phyloP scores from a whole-genome alignment of 2,113 vertebrate genomes.

The Scophthalmus maximus region DNA sequence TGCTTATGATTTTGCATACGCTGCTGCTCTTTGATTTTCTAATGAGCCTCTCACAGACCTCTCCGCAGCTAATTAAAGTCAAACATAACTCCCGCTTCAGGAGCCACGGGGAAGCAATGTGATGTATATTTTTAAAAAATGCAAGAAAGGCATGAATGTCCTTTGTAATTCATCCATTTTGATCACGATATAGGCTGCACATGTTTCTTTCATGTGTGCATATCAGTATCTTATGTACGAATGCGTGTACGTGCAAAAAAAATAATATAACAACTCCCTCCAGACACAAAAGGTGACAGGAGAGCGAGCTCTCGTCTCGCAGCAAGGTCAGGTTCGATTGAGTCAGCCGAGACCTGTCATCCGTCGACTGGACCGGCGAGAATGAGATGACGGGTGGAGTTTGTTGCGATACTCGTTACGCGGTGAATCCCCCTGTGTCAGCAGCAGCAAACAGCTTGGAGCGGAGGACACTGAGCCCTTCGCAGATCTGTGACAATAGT shows the following conservation, averaged over 20 bases:
- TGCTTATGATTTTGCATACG: constrained; percentile 51
- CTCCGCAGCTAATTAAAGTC: constrained; percentile 71
- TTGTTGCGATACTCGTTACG: constrained; percentile 69
- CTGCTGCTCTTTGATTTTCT: constrained; percentile 64
- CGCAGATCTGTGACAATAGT: constrained; percentile 58
- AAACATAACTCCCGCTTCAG: constrained; percentile 68
- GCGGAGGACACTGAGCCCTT: constrained; percentile 68
- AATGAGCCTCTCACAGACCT: constrained; percentile 67
- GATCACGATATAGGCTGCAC: constrained; percentile 21
- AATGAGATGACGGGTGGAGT: constrained; percentile 75
- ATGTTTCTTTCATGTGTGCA: constrained; percentile 1
- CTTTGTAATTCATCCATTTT: constrained; percentile 57
- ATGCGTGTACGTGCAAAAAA: background rate
- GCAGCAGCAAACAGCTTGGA: constrained; percentile 63
- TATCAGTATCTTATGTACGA: background rate
- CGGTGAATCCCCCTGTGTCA: constrained; percentile 69
- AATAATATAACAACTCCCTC: background rate
- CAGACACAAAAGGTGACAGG: constrained; percentile 40
- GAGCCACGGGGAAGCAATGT: constrained; percentile 40
- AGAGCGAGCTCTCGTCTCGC: constrained; percentile 30
- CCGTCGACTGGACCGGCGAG: constrained; percentile 57
- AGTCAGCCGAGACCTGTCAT: constrained; percentile 56
- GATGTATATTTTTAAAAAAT: constrained; percentile 1
- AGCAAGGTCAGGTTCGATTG: constrained; percentile 61
- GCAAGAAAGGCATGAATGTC: constrained; percentile 55